These are phyloP conservation scores for Clarias platycephalus DNA, from an alignment of 2,797 vertebrate genomes.

Conservation along the genomic window DNA sequence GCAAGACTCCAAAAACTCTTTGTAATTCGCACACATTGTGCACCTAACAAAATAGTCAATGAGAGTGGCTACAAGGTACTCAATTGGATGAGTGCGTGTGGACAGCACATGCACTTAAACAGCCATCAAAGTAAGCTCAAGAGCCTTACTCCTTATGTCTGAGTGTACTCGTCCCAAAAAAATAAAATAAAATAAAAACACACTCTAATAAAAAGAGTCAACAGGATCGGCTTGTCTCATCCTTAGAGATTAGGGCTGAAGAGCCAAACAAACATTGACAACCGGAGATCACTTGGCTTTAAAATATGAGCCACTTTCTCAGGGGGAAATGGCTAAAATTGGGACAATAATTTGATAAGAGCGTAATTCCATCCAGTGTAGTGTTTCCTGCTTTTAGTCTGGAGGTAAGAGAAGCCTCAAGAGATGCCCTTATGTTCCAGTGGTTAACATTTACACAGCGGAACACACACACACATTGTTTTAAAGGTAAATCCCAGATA, in stretches of 20 bases:
- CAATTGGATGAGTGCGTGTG: background rate
- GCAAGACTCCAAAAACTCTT: background rate
- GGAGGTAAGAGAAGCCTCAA: constrained; percentile 2
- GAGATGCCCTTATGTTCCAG: constrained; percentile 5
- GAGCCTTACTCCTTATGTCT: background rate
- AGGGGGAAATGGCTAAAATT: constrained; percentile 1
- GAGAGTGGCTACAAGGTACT: background rate
- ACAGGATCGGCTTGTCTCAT: background rate
- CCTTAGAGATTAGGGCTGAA: background rate
- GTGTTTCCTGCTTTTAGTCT: constrained; percentile 33
- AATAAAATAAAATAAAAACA: background rate
- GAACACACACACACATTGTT: constrained; percentile 3
- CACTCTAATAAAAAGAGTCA: background rate
- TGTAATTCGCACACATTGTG: background rate
- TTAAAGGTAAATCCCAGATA: background rate
- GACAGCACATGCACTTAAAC: background rate
- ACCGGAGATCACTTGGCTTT: background rate
- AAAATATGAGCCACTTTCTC: constrained; percentile 17
- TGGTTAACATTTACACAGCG: constrained; percentile 9
- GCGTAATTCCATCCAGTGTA: constrained; percentile 30
- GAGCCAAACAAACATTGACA: constrained; percentile 26
- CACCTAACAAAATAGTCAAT: background rate
- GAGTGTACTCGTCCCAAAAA: background rate
- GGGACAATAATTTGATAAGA: constrained; percentile 33
- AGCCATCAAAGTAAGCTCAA: background rate